A percentile compares a stretch with the other conserved stretches of the same genome.
Evolutionary conservation across 2,113 vertebrate species (phyloP).

Genomic region (Forbesichthys agassizii): DNA sequence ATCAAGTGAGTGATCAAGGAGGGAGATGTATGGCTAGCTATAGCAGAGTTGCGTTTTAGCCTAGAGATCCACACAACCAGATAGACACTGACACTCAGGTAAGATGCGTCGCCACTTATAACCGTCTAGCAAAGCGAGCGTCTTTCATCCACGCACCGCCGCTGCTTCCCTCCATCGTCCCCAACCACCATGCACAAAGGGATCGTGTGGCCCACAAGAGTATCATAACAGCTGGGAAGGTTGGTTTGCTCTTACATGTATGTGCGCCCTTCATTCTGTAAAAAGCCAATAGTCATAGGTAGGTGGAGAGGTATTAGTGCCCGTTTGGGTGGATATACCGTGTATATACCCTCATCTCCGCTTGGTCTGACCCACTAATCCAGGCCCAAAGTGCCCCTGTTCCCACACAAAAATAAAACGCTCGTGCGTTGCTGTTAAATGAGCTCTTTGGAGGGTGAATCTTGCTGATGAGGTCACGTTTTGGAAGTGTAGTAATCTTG

Average conservation of each 20-base stretch:
- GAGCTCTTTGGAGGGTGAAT: constrained; percentile 53
- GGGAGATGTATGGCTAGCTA: constrained; percentile 2
- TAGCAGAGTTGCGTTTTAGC: background rate
- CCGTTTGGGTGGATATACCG: constrained; percentile 24
- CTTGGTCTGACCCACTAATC: constrained; percentile 46
- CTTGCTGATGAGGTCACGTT: constrained; percentile 31
- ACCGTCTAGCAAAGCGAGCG: constrained; percentile 15
- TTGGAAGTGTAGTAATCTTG: constrained; percentile 16
- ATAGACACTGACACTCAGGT: constrained; percentile 32
- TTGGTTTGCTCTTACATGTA: background rate
- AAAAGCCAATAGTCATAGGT: background rate
- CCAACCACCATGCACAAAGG: constrained; percentile 7
- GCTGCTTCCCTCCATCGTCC: constrained; percentile 26
- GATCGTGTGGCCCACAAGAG: background rate
- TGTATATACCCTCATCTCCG: constrained; percentile 49
- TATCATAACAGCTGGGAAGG: background rate
- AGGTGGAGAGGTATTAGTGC: constrained; percentile 1
- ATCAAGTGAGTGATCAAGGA: constrained; percentile 12
- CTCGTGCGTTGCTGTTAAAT: constrained; percentile 39
- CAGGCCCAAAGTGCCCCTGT: constrained; percentile 45
- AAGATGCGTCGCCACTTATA: constrained; percentile 32
- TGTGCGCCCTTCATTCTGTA: constrained; percentile 9
- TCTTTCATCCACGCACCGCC: constrained; percentile 18
- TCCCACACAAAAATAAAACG: constrained; percentile 12
- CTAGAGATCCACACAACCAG: background rate